Percentiles rank a stretch among this genome's conserved stretches.
Conservation (phyloP, 1,140 invertebrate species). For the Anastrepha obliqua region DNA sequence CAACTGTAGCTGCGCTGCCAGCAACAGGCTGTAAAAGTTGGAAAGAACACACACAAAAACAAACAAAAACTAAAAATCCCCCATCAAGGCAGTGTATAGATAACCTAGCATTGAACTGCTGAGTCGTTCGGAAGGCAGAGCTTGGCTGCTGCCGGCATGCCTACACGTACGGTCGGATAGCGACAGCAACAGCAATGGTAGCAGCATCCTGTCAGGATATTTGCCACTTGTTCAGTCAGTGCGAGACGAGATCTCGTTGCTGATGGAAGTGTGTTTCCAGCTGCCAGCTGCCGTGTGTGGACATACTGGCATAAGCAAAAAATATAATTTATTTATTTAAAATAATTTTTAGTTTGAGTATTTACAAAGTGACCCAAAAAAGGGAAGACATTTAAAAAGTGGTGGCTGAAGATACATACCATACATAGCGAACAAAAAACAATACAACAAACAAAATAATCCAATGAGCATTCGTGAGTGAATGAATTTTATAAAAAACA, state of each 20-base stretch:
- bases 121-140: neutral
- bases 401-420: too few relatives aligned
- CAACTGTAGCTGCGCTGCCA: conserved; percentile 46
- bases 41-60: neutral
- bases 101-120: neutral
- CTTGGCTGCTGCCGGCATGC: neutral
- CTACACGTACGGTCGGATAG: neutral
- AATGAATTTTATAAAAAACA: neutral
- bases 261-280: conserved; percentile 72
- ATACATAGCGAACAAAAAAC: too few relatives aligned
- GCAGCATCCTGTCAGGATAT: conserved; percentile 58
- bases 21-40: conserved; percentile 40
- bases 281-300: conserved; percentile 51
- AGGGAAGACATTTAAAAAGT: neutral
- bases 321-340: conserved; percentile 50
- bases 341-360: conserved; percentile 7
- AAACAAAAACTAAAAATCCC: neutral
- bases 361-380: conserved; percentile 30
- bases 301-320: conserved; percentile 25
- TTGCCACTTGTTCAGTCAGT: conserved; percentile 64
- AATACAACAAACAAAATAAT: too few relatives aligned
- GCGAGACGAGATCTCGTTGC: conserved; percentile 74
- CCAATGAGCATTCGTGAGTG: too few relatives aligned
- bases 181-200: conserved; percentile 1
- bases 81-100: neutral